Percentiles rank a stretch among this genome's conserved stretches.
Evolutionary conservation across 2,113 vertebrate species (phyloP).

Genomic region (Amphiprion percula): DNA sequence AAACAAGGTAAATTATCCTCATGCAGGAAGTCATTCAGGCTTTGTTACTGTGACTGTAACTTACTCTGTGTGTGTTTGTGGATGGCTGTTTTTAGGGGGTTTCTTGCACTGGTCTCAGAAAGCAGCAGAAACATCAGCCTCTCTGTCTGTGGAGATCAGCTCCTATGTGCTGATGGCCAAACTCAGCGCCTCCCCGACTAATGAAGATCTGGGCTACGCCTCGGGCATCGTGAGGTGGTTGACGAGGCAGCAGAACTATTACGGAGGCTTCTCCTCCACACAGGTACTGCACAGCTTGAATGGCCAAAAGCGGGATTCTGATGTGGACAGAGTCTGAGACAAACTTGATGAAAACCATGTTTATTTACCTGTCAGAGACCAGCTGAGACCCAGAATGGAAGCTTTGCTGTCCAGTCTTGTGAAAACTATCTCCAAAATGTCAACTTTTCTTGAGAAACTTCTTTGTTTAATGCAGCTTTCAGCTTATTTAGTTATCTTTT

Average conservation of each 20-base stretch:
- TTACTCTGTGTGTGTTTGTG: neutral
- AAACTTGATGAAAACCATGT: no score
- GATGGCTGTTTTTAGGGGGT: conserved; percentile 53
- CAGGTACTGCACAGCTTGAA: conserved; percentile 78
- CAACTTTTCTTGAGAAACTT: no score
- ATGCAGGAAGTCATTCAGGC: neutral
- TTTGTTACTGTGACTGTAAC: neutral
- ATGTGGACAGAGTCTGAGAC: no score
- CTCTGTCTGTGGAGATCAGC: conserved; percentile 85
- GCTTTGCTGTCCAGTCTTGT: no score
- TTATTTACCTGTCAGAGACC: no score
- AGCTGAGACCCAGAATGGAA: no score
- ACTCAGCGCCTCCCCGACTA: conserved; percentile 64
- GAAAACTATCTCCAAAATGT: no score
- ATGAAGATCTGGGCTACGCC: conserved; percentile 72
- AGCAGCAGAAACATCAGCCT: conserved; percentile 44
- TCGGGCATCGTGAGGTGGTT: conserved; percentile 85
- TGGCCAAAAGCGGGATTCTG: neutral
- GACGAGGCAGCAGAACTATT: conserved; percentile 84
- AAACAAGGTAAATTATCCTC: conserved; percentile 47
- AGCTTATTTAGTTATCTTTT: no score
- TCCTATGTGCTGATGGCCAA: conserved; percentile 85
- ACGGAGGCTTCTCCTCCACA: conserved; percentile 88
- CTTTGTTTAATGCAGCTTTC: no score
- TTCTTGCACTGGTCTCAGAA: conserved; percentile 74